Evolutionary conservation across 2,797 vertebrate species (phyloP), one percentile per base, ranked within the genome.

Genomic region (Sebastes iracundus): DNA sequence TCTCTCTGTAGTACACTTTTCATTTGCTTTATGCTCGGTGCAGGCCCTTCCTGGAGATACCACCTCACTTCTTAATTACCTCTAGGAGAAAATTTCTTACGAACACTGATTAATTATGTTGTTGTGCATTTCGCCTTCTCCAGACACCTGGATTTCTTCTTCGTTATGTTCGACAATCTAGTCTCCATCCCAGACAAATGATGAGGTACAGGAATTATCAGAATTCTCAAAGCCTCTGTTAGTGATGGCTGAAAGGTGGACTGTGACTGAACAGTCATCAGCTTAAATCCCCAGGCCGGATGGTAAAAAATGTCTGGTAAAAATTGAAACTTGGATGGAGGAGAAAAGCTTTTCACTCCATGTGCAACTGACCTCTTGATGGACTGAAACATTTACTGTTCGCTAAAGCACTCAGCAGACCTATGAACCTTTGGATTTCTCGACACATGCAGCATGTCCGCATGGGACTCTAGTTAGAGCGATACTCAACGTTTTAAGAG

Each of bases 11-110:
- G 27, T 59, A 62, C 25, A 73, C 49, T 82, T 82, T 87, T 30
- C 65, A 75, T 74, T 79, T 75, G 25, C 38, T 72, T 64, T 59
- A 27, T 28, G 10, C 27, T 58, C 4, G 0, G 5, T 60, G 62
- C 52, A 12, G 32, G 52, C 58, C 13, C 13, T 59, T 61, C 13
- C 4, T 4, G 4, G 30, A 62, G 42, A 72, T 22, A 56, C 28
- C 0, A 23, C 35, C 74, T 58, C 13, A 25, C n/a, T 83, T 64
- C 32, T 63, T 80, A 87, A 88, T 88, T 79, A 89, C 59, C 22
- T 66, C 9, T 5, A 18, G 71, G 3, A 72, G 33, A 70, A 74
- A 75, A 67, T 27, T 18, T 67, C 14, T 58, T 2, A 27, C 3
- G 1, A 58, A 66, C 55, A 59, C 25, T 35, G 28, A 72, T 69